Evolutionary conservation across 1,140 invertebrate genomes (phyloP), one percentile per base, ranked within the genome.

Genomic region (Atopsyche davidsoni): DNA sequence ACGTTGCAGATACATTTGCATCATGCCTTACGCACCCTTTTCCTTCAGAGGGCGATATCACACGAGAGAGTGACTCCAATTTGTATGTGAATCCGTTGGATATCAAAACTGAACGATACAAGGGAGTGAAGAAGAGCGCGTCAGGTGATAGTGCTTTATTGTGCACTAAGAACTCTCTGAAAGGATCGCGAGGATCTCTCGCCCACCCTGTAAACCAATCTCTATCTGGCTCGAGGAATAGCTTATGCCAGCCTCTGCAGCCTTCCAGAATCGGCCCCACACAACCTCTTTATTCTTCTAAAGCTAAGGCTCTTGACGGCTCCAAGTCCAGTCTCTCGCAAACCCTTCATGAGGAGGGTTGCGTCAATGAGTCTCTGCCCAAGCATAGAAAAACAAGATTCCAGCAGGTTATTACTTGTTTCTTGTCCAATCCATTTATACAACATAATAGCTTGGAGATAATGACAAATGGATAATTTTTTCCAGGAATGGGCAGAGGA

Each of bases 21-120:
- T 94, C 89, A 71, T 97, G 92, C 76, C 86, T 91, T 75, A 96
- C 92, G 55, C 91, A 95, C 75, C 91, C 90, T 60, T 93, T 88
- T 73, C 81, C 86, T 68, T 92, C 89, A 60, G 77, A 86, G 73
- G 85, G 82, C 60, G 86, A 89, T 71, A 77, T 88, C 60, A 83
- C 85, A 40, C 78, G 83, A 55, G 85, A 87, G 64, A 73, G 72
- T 62, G 78, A 75, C 66, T 73, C 86, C 65, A 94, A 93, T 75
- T 78, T 95, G 55, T 96, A 95, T 72, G 84, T 95, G 61, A 95
- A 95, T 73, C 91, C 92, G 7, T 67, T 95, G 67, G 87, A 89
- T 59, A 79, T 79, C 64, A 75, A 71, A 64, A 72, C 69, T 55
- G 71, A 59, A 61, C 66, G 67, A 56, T 70, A 65, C 66, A 67